These are phyloP conservation scores for Microtus ochrogaster DNA, from an alignment of 2,113 vertebrate species.

Conservation along the genomic window DNA sequence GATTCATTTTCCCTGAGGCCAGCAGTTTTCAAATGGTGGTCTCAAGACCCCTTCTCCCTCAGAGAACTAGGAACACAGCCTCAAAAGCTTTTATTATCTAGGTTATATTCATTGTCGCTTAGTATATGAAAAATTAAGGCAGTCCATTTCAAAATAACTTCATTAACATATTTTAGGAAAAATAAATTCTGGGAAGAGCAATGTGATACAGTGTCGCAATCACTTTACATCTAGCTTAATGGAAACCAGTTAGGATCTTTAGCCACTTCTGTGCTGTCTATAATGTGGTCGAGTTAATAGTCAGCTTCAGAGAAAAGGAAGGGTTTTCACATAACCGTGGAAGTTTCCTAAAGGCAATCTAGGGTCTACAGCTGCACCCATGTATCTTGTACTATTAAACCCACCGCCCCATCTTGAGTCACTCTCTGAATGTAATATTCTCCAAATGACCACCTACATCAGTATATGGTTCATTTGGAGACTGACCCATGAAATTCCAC, in stretches of 20 bases:
- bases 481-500: neutral
- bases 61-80: neutral
- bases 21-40: conserved; percentile 23
- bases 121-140: neutral
- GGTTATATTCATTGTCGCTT: neutral
- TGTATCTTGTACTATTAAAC: neutral
- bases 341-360: neutral
- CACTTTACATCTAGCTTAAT: neutral
- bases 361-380: neutral
- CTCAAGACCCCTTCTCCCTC: neutral
- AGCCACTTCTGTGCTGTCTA: neutral
- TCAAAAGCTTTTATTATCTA: neutral
- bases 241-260: neutral
- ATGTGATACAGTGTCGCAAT: neutral
- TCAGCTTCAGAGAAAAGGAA: neutral
- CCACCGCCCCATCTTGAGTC: neutral
- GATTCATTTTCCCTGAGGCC: neutral
- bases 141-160: conserved; percentile 7
- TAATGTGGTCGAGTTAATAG: neutral
- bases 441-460: neutral
- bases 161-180: conserved; percentile 32
- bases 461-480: neutral
- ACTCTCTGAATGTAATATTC: neutral
- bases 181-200: neutral
- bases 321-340: neutral